Conservation (phyloP, 2,888 invertebrate genomes). For the Epistrophe eligans region DNA sequence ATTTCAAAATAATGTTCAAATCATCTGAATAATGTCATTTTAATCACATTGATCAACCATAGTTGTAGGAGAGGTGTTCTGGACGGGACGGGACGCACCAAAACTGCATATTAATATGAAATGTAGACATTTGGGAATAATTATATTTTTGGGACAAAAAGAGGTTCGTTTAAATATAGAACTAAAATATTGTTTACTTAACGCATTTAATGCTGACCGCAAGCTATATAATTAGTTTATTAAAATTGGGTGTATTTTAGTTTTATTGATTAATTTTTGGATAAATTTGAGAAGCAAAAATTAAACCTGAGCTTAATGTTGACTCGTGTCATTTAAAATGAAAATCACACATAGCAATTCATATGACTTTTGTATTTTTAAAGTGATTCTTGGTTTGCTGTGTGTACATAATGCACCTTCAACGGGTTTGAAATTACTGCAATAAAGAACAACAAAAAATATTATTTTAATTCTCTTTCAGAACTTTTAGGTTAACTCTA, state of each 20-base stretch:
- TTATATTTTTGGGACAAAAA: not conserved
- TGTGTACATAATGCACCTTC: too few relatives aligned
- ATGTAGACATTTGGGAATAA: not conserved
- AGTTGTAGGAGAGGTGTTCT: not conserved
- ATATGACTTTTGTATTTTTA: too few relatives aligned
- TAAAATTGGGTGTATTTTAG: not conserved
- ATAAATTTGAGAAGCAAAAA: not conserved
- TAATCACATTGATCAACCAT: conserved; percentile 34
- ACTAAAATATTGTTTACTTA: not conserved
- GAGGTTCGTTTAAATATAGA: not conserved
- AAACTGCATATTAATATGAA: conserved; percentile 10
- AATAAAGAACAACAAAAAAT: too few relatives aligned
- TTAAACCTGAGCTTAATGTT: not conserved
- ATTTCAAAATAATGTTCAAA: conserved; percentile 56
- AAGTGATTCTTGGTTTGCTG: too few relatives aligned
- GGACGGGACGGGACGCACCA: not conserved
- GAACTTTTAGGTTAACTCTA: too few relatives aligned
- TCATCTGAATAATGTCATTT: conserved; percentile 52
- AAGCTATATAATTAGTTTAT: conserved; percentile 2
- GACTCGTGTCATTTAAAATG: too few relatives aligned
- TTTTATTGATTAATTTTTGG: not conserved
- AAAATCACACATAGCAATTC: too few relatives aligned
- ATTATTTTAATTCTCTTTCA: too few relatives aligned
- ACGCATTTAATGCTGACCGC: not conserved
- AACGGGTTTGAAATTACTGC: too few relatives aligned